phyloP scores from a whole-genome alignment of 2,888 invertebrate species.

The Acanthococcus lagerstroemiae region DNA sequence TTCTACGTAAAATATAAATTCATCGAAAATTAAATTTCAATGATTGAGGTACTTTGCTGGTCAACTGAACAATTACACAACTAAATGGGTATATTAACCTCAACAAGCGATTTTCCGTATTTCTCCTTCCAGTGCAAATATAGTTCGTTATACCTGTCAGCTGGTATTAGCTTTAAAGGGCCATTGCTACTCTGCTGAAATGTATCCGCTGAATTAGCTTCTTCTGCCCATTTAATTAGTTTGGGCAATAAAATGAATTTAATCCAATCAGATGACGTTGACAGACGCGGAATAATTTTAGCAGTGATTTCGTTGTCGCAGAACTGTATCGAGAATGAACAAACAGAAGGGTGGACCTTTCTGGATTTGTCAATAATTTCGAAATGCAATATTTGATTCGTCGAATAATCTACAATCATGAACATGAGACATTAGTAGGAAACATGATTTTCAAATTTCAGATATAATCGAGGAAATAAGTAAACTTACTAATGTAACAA shows the following conservation, averaged over 20 bases:
- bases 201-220: not conserved
- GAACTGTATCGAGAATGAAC: not conserved
- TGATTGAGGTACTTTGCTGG: no score
- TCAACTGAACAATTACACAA: not conserved
- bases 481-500: conserved; percentile 5
- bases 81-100: conserved; percentile 45
- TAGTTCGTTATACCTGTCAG: conserved; percentile 54
- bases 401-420: conserved; percentile 17
- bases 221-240: conserved; percentile 18
- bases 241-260: conserved; percentile 7
- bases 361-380: not conserved
- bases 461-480: no score
- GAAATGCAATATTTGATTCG: not conserved
- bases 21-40: no score
- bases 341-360: not conserved
- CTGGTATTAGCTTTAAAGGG: conserved; percentile 11
- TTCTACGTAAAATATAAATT: conserved; percentile 46
- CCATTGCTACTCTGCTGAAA: not conserved
- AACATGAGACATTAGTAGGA: no score
- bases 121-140: conserved; percentile 67
- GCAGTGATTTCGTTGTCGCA: not conserved
- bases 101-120: conserved; percentile 62
- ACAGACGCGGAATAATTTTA: not conserved
- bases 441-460: no score
- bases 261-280: conserved; percentile 1